These are phyloP conservation scores for Coracopsis vasa DNA, from an alignment of 2,113 vertebrate species.

Conservation along the genomic window DNA sequence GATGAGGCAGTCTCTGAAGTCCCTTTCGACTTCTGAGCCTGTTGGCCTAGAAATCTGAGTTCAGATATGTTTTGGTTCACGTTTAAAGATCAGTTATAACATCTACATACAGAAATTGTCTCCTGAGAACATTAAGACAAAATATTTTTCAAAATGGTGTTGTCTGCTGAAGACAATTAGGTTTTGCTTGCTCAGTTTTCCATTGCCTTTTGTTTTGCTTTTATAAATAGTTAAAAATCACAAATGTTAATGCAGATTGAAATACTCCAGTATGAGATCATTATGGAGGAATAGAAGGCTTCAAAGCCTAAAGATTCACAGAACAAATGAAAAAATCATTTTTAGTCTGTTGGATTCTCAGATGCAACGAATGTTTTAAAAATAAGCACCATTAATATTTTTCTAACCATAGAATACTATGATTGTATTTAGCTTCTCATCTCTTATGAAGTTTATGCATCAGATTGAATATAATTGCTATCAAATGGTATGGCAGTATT, in stretches of 20 bases:
- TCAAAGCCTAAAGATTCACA: neutral
- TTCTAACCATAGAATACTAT: slow-evolving; percentile 4
- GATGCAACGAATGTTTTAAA: slow-evolving; percentile 47
- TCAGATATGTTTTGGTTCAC: neutral
- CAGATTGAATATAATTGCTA: slow-evolving; percentile 58
- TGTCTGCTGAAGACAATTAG: neutral
- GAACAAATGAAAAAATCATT: slow-evolving; percentile 31
- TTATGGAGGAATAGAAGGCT: neutral
- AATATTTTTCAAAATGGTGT: neutral
- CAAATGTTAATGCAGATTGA: slow-evolving; percentile 23
- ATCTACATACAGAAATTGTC: neutral
- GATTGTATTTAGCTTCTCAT: slow-evolving; percentile 42
- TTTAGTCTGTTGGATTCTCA: slow-evolving; percentile 1
- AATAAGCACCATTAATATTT: slow-evolving; percentile 54
- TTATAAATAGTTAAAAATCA: slow-evolving; percentile 5
- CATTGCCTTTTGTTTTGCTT: neutral
- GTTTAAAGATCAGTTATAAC: slow-evolving; percentile 14
- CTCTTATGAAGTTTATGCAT: slow-evolving; percentile 26
- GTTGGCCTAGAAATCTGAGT: neutral
- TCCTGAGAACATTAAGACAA: neutral
- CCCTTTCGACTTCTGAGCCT: neutral
- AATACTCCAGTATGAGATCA: neutral
- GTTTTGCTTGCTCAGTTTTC: neutral
- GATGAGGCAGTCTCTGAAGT: neutral
- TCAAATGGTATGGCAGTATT: neutral